These are phyloP conservation scores for Dione juno DNA, from an alignment of 2,888 invertebrate genomes.

Conservation along the genomic window DNA sequence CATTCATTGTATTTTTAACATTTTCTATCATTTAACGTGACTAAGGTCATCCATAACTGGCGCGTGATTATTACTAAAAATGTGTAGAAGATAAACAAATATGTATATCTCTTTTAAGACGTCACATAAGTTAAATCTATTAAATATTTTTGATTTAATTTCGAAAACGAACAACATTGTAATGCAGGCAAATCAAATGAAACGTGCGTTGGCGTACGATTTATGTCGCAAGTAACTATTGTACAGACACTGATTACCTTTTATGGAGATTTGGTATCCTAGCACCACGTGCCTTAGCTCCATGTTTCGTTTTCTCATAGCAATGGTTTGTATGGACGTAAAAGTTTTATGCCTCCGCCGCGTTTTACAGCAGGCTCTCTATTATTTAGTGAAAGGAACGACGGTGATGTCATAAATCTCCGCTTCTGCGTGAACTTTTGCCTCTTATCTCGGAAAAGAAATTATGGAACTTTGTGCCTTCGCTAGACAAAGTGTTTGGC, in stretches of 20 bases:
- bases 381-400: conserved; percentile 84
- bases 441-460: conserved; percentile 83
- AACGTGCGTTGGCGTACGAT: conserved; percentile 60
- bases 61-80: neutral
- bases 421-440: conserved; percentile 83
- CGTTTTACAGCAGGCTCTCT: conserved; percentile 83
- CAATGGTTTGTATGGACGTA: conserved; percentile 82
- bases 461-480: conserved; percentile 83
- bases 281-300: conserved; percentile 63
- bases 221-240: conserved; percentile 70
- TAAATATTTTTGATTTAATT: conserved; percentile 1
- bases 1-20: neutral
- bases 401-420: conserved; percentile 83
- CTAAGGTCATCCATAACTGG: too few species aligned
- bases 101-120: neutral
- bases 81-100: neutral
- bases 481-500: conserved; percentile 82
- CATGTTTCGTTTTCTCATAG: conserved; percentile 69
- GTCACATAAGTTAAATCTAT: conserved; percentile 2
- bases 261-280: conserved; percentile 77
- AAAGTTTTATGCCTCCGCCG: conserved; percentile 80
- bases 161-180: conserved; percentile 14
- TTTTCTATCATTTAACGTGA: neutral
- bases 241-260: conserved; percentile 78
- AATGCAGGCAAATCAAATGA: conserved; percentile 33